Percentiles rank a stretch among this genome's conserved stretches.
These are phyloP conservation scores for Eristalinus sepulchralis DNA, from an alignment of 2,888 invertebrate genomes.

Conservation along the genomic window DNA sequence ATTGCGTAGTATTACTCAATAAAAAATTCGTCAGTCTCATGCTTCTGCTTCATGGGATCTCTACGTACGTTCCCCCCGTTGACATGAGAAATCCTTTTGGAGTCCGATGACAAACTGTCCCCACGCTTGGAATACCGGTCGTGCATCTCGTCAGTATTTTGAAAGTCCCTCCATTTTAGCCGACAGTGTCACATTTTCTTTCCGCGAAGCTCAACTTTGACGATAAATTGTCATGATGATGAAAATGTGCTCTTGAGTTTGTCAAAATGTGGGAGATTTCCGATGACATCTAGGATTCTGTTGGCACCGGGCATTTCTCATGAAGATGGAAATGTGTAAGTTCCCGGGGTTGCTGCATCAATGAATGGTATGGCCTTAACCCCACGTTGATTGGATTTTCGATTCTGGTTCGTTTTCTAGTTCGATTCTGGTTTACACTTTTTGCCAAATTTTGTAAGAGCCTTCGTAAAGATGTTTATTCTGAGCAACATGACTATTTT, in stretches of 20 bases:
- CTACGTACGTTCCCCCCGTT: constrained; percentile 45
- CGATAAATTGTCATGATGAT: constrained; percentile 9
- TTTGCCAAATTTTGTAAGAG: background rate
- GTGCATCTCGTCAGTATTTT: constrained; percentile 19
- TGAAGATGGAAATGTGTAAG: constrained; percentile 1
- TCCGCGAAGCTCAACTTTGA: constrained; percentile 9
- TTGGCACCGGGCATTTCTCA: background rate
- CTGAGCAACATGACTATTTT: too few species aligned
- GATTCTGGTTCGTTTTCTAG: background rate
- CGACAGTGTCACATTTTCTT: background rate
- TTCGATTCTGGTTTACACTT: background rate
- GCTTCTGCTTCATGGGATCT: constrained; percentile 42
- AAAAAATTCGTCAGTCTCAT: too few species aligned
- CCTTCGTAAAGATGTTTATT: background rate
- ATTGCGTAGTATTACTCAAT: too few species aligned
- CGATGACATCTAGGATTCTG: background rate
- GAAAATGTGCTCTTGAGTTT: constrained; percentile 10
- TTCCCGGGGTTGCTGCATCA: background rate
- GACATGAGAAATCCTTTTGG: constrained; percentile 39
- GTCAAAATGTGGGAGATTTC: constrained; percentile 16
- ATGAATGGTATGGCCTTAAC: background rate
- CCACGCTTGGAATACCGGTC: background rate
- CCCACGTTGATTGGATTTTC: background rate
- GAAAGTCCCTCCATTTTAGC: background rate
- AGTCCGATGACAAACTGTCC: background rate